Evolutionary conservation across 2,888 invertebrate species (phyloP).

Genomic region (Habroteleia sp.): DNA sequence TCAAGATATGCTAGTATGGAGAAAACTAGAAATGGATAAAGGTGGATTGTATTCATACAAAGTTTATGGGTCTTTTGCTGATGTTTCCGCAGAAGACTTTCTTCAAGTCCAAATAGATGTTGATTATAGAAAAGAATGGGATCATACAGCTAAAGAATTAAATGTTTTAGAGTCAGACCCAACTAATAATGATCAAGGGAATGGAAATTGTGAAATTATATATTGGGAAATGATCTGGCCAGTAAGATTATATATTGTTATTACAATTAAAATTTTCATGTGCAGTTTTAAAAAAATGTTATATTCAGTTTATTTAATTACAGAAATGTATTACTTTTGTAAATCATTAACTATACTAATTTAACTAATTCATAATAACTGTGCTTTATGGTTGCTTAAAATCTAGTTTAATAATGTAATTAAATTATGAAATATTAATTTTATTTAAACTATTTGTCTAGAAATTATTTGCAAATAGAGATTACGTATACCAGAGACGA

Average conservation of each 20-base stretch:
- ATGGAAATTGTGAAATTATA: conserved; percentile 85
- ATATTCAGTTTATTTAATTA: too few species aligned
- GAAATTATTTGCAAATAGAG: conserved; percentile 91
- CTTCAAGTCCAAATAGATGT: conserved; percentile 91
- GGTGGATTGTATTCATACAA: conserved; percentile 90
- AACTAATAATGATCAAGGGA: conserved; percentile 76
- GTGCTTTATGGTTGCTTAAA: too few species aligned
- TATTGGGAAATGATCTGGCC: conserved; percentile 97
- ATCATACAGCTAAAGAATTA: conserved; percentile 88
- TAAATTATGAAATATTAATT: too few species aligned
- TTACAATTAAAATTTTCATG: conserved; percentile 16
- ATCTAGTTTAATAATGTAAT: too few species aligned
- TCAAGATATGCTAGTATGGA: conserved; percentile 91
- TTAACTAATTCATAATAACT: too few species aligned
- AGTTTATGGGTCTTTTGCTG: conserved; percentile 91
- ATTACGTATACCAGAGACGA: conserved; percentile 90
- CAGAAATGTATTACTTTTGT: too few species aligned
- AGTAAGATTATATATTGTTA: conserved; percentile 81
- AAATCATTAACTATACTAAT: too few species aligned
- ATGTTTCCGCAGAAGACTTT: conserved; percentile 90
- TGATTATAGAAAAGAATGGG: conserved; percentile 90
- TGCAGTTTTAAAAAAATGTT: too few species aligned
- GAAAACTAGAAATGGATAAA: conserved; percentile 85
- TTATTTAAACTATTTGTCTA: conserved; percentile 75
- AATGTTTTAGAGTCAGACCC: conserved; percentile 87